These are phyloP conservation scores for Capitulum mitella DNA, from an alignment of 2,888 invertebrate species.

Conservation along the genomic window DNA sequence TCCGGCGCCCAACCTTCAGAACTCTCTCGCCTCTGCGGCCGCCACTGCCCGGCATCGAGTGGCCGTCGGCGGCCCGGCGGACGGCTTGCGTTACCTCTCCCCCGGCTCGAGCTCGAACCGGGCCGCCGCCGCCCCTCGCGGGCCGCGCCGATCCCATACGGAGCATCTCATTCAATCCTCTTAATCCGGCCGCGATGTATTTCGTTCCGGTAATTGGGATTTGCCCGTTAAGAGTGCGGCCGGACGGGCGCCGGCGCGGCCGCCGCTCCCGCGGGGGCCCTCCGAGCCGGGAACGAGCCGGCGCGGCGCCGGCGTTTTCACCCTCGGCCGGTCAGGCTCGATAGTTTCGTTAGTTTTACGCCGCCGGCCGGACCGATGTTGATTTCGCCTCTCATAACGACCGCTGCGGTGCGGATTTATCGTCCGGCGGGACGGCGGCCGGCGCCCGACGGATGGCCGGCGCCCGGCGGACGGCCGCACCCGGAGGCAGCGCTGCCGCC, in stretches of 20 bases:
- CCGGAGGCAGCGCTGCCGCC: too few species aligned
- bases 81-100: not conserved
- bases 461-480: too few species aligned
- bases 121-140: not conserved
- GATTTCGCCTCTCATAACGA: not conserved
- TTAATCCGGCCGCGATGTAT: not conserved
- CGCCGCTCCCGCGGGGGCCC: not conserved
- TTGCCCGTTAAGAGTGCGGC: not conserved
- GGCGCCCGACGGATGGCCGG: too few species aligned
- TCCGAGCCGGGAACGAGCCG: not conserved
- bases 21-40: too few species aligned
- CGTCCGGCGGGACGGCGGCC: not conserved
- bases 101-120: not conserved
- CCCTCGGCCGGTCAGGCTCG: not conserved
- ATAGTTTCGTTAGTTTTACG: constrained; percentile 11
- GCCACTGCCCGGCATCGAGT: too few species aligned
- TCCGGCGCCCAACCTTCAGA: too few species aligned
- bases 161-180: constrained; percentile 6
- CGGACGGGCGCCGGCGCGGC: not conserved
- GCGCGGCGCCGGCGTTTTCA: not conserved
- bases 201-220: constrained; percentile 21
- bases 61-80: not conserved
- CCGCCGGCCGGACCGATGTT: not conserved
- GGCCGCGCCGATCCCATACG: not conserved
- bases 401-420: not conserved